phyloP scores from a whole-genome alignment of 2,797 vertebrate species.

The Amblyopsis hoosieri region DNA sequence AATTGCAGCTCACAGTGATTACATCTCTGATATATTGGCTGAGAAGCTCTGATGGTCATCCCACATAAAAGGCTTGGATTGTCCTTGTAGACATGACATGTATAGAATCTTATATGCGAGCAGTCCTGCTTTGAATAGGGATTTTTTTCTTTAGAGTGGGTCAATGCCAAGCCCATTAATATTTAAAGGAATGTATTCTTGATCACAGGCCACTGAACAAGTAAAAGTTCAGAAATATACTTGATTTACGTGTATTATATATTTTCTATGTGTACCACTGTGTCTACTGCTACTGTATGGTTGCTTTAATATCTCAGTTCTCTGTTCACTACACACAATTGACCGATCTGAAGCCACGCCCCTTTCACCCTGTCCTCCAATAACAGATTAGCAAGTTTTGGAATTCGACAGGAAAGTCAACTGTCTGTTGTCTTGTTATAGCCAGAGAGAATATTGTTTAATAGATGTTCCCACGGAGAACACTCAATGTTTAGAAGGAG shows the following conservation, averaged over 20 bases:
- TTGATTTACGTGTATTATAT: not conserved
- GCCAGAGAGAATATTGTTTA: too few species aligned
- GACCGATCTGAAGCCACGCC: too few species aligned
- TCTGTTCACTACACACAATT: too few species aligned
- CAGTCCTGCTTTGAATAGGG: conserved; percentile 49
- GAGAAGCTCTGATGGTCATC: conserved; percentile 36
- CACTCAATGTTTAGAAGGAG: too few species aligned
- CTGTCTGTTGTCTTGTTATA: too few species aligned
- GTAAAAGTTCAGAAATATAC: not conserved
- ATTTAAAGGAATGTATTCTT: not conserved
- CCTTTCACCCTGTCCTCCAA: too few species aligned
- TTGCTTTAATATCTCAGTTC: too few species aligned
- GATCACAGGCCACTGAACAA: not conserved
- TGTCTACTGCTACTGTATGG: too few species aligned
- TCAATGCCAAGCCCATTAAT: not conserved
- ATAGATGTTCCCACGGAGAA: too few species aligned
- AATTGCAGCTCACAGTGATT: conserved; percentile 32
- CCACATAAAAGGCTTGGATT: conserved; percentile 14
- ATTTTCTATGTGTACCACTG: not conserved
- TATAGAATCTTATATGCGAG: conserved; percentile 43
- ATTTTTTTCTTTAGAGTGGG: conserved; percentile 35
- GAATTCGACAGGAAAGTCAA: too few species aligned
- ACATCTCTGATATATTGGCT: conserved; percentile 37
- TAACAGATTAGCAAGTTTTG: too few species aligned
- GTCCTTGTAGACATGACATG: conserved; percentile 44